Evolutionary conservation across 2,888 invertebrate species (phyloP).

Genomic region (Craniophora ligustri): DNA sequence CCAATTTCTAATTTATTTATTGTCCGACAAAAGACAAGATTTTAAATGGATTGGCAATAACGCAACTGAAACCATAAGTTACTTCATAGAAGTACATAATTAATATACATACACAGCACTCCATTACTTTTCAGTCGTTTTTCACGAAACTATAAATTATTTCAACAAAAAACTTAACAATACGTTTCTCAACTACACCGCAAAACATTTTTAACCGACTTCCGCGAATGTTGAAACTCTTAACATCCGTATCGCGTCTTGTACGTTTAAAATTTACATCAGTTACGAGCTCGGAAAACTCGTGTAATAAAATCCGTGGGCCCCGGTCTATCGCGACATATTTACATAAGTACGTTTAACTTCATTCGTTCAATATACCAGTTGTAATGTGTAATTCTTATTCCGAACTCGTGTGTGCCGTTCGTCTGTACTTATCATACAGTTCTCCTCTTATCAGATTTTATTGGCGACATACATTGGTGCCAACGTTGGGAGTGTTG

Average conservation of each 20-base stretch:
- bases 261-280: conserved; percentile 55
- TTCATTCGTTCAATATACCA: conserved; percentile 51
- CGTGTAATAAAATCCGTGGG: conserved; percentile 47
- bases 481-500: conserved; percentile 26
- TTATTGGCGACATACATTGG: conserved; percentile 27
- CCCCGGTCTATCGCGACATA: conserved; percentile 47
- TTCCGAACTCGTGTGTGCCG: conserved; percentile 44
- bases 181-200: conserved; percentile 9
- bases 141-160: background rate
- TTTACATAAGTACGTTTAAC: conserved; percentile 52
- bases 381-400: conserved; percentile 53
- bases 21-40: too few species aligned
- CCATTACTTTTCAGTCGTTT: background rate
- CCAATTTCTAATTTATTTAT: too few species aligned
- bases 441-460: conserved; percentile 38
- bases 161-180: conserved; percentile 17
- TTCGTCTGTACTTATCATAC: conserved; percentile 45
- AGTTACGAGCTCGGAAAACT: conserved; percentile 41
- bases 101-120: background rate
- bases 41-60: too few species aligned
- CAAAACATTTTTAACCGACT: conserved; percentile 43
- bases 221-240: conserved; percentile 39
- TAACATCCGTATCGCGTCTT: conserved; percentile 43
- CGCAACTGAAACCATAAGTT: too few species aligned
- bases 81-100: background rate